phyloP scores from a whole-genome alignment of 2,113 vertebrate genomes.

The Peromyscus polionotus region DNA sequence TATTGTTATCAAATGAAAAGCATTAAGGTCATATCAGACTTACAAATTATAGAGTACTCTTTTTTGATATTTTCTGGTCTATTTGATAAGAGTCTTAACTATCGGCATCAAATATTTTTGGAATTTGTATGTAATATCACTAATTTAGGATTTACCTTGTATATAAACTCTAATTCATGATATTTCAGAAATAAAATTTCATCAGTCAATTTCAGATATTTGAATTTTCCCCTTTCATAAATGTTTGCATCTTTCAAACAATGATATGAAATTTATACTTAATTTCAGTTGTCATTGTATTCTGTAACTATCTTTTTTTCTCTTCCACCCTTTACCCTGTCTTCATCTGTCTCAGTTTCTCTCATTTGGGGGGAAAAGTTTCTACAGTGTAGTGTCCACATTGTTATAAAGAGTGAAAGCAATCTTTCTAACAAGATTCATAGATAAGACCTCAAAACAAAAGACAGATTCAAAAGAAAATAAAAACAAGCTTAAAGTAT shows the following conservation, averaged over 20 bases:
- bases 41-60: background rate
- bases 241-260: background rate
- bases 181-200: background rate
- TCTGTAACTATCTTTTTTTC: background rate
- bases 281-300: background rate
- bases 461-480: background rate
- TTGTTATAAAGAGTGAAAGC: background rate
- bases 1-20: background rate
- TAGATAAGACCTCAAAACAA: background rate
- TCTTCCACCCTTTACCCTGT: background rate
- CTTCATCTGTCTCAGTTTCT: background rate
- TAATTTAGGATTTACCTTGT: background rate
- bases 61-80: background rate
- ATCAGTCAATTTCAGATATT: background rate
- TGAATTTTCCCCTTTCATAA: background rate
- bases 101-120: background rate
- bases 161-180: background rate
- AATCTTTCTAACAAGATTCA: background rate
- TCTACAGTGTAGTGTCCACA: background rate
- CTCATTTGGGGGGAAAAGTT: background rate
- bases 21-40: background rate
- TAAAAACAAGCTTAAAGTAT: background rate
- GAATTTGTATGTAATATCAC: background rate
- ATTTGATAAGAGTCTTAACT: background rate
- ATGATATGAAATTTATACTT: background rate